phyloP scores from a whole-genome alignment of 2,888 invertebrate species.

The Pseudoips prasinana region DNA sequence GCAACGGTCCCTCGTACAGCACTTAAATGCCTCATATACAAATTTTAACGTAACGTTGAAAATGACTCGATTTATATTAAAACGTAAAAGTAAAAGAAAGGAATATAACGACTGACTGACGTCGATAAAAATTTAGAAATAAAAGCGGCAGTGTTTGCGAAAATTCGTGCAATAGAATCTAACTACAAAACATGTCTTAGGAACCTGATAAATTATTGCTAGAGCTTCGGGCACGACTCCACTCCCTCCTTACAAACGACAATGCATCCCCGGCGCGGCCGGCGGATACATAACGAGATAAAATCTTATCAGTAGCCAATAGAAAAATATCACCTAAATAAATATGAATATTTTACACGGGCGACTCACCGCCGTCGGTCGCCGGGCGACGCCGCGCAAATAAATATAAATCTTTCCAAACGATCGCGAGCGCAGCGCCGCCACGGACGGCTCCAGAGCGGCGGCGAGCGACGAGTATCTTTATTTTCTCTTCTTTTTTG shows the following conservation, averaged over 20 bases:
- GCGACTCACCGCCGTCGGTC: slow-evolving; percentile 43
- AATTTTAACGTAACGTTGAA: slow-evolving; percentile 70
- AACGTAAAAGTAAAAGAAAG: slow-evolving; percentile 64
- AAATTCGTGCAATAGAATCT: slow-evolving; percentile 80
- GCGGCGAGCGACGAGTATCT: slow-evolving; percentile 35
- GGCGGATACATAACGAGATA: slow-evolving; percentile 71
- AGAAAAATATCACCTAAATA: slow-evolving; percentile 82
- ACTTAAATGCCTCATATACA: slow-evolving; percentile 79
- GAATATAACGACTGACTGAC: slow-evolving; percentile 59
- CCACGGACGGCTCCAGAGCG: slow-evolving; percentile 20
- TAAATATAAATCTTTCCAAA: slow-evolving; percentile 44
- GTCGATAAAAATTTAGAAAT: slow-evolving; percentile 65
- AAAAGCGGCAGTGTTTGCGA: slow-evolving; percentile 79
- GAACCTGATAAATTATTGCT: slow-evolving; percentile 82
- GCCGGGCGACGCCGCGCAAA: slow-evolving; percentile 42
- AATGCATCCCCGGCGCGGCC: slow-evolving; percentile 57
- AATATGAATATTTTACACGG: slow-evolving; percentile 72
- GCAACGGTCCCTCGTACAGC: slow-evolving; percentile 81
- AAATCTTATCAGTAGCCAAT: slow-evolving; percentile 80
- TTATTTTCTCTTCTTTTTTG: slow-evolving; percentile 64
- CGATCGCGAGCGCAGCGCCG: slow-evolving; percentile 33
- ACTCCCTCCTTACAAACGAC: slow-evolving; percentile 53
- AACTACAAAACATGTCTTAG: slow-evolving; percentile 81
- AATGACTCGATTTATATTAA: slow-evolving; percentile 59
- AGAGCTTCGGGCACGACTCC: slow-evolving; percentile 67